Base-by-base conservation (phyloP, 2,888 invertebrate species). In the Sesia bembeciformis region DNA sequence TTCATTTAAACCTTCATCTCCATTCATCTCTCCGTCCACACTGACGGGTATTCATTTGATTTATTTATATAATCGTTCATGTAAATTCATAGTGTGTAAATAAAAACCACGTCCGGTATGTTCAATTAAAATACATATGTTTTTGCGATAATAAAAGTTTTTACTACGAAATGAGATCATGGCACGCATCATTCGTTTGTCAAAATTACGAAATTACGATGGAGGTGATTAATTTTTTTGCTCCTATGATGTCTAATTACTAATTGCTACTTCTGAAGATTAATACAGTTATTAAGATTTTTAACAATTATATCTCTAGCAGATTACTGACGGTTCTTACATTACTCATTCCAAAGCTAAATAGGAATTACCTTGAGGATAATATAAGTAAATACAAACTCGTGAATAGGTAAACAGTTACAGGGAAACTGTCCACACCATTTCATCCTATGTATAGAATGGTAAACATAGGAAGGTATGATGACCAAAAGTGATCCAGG, bases 81-180 rank as follows among this genome's bases (percentile, higher is more conserved):
- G 39, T 50, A 50, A 50, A 50, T 38, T 7, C 40, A 40, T 40
- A 40, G 40, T 52, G 52, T 52, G 54, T 54, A 40, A 49, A 63
- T 66, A 78, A 83, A 83, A 82, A 78, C 59, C 52, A 66, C 72
- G 72, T 84, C 84, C 84, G 83, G 83, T 69, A 81, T 71, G 69
- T 59, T 58, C 57, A 69, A 78, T 74, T 70, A 62, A 68, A 62
- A 64, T 62, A 62, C 57, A 65, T 57, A 57, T 38, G 63, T 83
- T 84, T 84, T 84, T 84, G 74, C 66, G 64, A 59, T 73, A 77
- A 76, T 80, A 71, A 77, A 74, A 62, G 60, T 77, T 82, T 80
- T 82, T 82, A 66, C 59, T 55, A 56, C 53, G 62, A 63, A 81
- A 78, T 83, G 82, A 84, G 79, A 76, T 84, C 83, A 83, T 67